Conservation (phyloP, 2,888 invertebrate genomes). For the Xylota segnis region DNA sequence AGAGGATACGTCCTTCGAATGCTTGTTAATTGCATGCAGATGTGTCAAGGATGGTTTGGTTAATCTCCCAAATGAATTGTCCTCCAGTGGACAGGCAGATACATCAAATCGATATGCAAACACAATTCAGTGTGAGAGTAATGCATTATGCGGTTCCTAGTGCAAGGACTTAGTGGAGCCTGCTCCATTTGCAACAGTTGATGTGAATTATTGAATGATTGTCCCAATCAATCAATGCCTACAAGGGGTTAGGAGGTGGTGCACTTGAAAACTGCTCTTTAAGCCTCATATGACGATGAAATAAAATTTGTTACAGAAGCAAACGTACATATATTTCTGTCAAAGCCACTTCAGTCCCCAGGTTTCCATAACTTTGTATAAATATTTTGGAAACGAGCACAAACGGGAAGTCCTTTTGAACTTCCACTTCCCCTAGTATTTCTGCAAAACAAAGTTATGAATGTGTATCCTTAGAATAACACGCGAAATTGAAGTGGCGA, state of each 20-base stretch:
- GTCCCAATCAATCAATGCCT: not conserved
- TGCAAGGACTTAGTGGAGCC: not conserved
- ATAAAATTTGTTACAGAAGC: too few relatives aligned
- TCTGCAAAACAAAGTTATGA: not conserved
- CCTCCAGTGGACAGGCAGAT: not conserved
- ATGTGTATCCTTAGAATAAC: not conserved
- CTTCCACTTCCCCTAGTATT: not conserved
- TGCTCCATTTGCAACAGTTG: not conserved
- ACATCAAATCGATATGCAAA: not conserved
- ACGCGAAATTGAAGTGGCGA: not conserved
- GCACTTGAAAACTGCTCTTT: too few relatives aligned
- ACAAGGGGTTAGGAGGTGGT: not conserved
- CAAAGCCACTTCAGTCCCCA: not conserved
- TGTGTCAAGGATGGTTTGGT: slow-evolving; percentile 14
- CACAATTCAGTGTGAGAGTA: not conserved
- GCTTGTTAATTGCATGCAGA: slow-evolving; percentile 36
- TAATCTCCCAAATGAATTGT: slow-evolving; percentile 26
- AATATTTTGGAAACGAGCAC: not conserved
- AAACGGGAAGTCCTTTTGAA: not conserved
- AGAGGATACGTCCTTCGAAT: not conserved
- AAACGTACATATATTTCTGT: not conserved
- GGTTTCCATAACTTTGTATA: not conserved
- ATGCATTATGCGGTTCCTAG: not conserved
- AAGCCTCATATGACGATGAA: too few relatives aligned
- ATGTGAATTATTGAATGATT: not conserved